A percentile compares a stretch with the other conserved stretches of the same genome.
Conservation (phyloP, 2,797 vertebrate species). For the Epinephelus awoara region DNA sequence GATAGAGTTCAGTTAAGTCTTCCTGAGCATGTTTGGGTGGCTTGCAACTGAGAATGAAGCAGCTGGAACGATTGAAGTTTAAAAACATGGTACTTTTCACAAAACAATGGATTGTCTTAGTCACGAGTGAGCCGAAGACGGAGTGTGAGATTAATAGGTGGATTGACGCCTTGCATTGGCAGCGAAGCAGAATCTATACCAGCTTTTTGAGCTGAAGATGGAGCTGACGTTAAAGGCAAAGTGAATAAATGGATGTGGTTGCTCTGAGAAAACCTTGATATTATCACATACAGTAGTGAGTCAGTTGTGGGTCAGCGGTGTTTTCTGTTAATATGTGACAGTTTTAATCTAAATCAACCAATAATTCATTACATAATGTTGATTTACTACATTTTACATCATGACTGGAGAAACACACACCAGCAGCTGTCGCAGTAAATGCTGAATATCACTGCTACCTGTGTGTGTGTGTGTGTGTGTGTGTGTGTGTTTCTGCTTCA, state of each 20-base stretch:
- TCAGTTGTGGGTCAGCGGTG: not conserved
- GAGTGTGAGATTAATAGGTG: not conserved
- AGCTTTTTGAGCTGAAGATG: not conserved
- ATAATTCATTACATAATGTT: constrained; percentile 26
- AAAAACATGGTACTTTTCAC: not conserved
- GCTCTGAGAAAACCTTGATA: not conserved
- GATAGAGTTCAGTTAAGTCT: not conserved
- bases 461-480: constrained; percentile 16
- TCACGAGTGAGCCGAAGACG: not conserved
- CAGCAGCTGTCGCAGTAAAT: constrained; percentile 23
- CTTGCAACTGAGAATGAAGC: not conserved
- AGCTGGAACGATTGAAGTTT: not conserved
- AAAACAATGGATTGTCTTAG: not conserved
- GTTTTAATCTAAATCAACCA: not conserved
- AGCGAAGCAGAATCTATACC: not conserved
- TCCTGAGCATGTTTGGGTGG: not conserved
- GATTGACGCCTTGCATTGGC: no score
- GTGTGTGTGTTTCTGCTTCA: constrained; percentile 55
- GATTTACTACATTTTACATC: not conserved
- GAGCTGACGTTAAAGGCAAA: not conserved
- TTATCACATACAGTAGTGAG: not conserved
- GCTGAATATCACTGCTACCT: constrained; percentile 37
- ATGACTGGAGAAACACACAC: constrained; percentile 16
- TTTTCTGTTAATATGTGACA: not conserved
- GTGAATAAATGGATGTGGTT: not conserved